Evolutionary conservation across 2,113 vertebrate genomes (phyloP).

Genomic region (Grammomys dolichurus): DNA sequence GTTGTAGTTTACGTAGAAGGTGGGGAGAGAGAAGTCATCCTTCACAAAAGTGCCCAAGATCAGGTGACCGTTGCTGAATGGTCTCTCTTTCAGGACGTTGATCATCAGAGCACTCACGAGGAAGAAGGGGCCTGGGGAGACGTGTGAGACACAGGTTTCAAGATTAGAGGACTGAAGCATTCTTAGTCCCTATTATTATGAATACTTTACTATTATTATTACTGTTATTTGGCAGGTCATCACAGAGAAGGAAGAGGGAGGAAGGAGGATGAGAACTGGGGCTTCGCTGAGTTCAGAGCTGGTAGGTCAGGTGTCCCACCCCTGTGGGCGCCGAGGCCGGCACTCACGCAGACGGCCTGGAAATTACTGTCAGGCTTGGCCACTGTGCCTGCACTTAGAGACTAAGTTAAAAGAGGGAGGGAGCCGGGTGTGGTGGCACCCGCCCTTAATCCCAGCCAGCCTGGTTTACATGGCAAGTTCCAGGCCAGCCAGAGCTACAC

Average conservation of each 20-base stretch:
- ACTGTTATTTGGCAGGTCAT: neutral
- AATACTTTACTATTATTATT: neutral
- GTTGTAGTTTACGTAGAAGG: constrained; percentile 62
- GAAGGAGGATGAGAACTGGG: neutral
- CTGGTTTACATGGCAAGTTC: neutral
- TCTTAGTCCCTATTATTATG: too few species aligned
- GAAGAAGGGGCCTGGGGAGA: constrained; percentile 81
- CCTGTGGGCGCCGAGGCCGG: neutral
- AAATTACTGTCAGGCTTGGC: neutral
- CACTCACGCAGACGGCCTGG: neutral
- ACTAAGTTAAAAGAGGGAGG: neutral
- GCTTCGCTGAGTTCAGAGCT: neutral
- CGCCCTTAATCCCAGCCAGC: neutral
- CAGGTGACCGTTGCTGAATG: constrained; percentile 75
- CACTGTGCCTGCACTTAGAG: neutral
- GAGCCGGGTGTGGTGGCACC: neutral
- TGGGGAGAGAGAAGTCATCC: constrained; percentile 67
- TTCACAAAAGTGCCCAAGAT: constrained; percentile 64
- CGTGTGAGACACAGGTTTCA: neutral
- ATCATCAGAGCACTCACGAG: constrained; percentile 81
- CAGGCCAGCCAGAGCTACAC: neutral
- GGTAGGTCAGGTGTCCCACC: neutral
- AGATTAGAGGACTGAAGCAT: neutral
- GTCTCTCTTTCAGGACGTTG: constrained; percentile 72
- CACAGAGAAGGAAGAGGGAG: neutral